These are phyloP conservation scores for Trachelus iudaicus DNA, from an alignment of 2,888 invertebrate genomes.

Conservation along the genomic window DNA sequence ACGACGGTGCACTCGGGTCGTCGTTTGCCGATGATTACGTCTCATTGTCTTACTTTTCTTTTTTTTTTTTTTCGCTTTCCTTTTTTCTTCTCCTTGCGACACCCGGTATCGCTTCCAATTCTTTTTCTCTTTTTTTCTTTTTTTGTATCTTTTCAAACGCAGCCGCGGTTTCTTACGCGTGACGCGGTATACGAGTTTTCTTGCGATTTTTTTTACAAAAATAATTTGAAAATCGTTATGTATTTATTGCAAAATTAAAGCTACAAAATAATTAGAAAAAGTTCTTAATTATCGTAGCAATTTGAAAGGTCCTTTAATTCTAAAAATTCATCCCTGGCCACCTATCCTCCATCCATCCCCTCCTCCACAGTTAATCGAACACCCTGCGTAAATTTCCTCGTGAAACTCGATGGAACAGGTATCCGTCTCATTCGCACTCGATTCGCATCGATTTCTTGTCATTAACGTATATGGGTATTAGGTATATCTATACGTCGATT, in stretches of 20 bases:
- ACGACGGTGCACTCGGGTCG: neutral
- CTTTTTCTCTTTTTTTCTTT: neutral
- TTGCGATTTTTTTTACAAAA: neutral
- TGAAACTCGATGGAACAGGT: neutral
- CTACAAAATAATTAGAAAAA: neutral
- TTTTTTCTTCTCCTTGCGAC: neutral
- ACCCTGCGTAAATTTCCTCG: neutral
- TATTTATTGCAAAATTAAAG: too few species aligned
- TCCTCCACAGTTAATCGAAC: neutral
- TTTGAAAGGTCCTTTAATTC: constrained; percentile 38
- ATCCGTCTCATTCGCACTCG: neutral
- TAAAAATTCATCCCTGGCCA: constrained; percentile 5
- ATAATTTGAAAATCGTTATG: too few species aligned
- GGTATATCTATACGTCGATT: neutral
- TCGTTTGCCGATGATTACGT: neutral
- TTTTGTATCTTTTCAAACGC: neutral
- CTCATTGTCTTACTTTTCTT: neutral
- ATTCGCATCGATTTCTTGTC: neutral
- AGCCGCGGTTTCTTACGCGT: neutral
- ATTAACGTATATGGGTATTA: neutral
- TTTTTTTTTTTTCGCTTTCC: neutral
- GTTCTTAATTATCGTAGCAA: constrained; percentile 26
- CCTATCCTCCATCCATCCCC: neutral
- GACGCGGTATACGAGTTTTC: neutral
- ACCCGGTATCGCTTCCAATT: neutral